Evolutionary conservation across 2,797 vertebrate species (phyloP), one percentile per base, ranked within the genome.

Genomic region (Phoebastria nigripes): DNA sequence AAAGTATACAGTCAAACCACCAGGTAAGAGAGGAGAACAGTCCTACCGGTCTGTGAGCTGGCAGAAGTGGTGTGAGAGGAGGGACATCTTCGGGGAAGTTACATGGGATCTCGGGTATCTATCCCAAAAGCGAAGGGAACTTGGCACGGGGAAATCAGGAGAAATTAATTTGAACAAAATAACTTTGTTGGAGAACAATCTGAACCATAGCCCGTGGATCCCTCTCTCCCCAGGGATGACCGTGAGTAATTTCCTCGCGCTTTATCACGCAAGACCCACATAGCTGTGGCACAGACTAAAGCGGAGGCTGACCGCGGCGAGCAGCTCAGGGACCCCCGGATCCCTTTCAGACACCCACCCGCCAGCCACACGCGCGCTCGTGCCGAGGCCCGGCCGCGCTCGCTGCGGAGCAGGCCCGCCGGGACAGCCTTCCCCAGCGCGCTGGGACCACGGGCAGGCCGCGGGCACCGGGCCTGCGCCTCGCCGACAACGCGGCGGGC

Each of bases 201-300:
- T 8, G 24, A n/a, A 6, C 8, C 3, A 6, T 2, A 15, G 56
- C 9, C 3, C 3, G 3, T 0, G 28, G 46, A 9, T 7, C 46
- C 37, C 55, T 4, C 67, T 20, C n/a, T 69, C 54, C 47, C 16
- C 54, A 15, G 6, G 7, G 51, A 6, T 1, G 18, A 5, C 77
- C 3, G 7, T 1, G 9, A 13, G 8, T 1, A 3, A 9, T 1
- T 1, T 16, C 59, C 59, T 33, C 46, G 2, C 1, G 46, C 15
- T 0, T 11, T 7, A 10, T 1, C 62, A 6, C 11, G 1, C 47
- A 6, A 3, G 31, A 17, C 31, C 41, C 61, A 4, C 8, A 2
- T 4, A 6, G 25, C 52, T 24, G 55, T 2, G 28, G 33, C 41
- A 10, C 12, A 42, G 31, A 2, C 29, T 2, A 7, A 35, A 17